Percentiles rank a stretch among this genome's conserved stretches.
Conservation (phyloP, 2,888 invertebrate species). For the Hyposoter dolosus region DNA sequence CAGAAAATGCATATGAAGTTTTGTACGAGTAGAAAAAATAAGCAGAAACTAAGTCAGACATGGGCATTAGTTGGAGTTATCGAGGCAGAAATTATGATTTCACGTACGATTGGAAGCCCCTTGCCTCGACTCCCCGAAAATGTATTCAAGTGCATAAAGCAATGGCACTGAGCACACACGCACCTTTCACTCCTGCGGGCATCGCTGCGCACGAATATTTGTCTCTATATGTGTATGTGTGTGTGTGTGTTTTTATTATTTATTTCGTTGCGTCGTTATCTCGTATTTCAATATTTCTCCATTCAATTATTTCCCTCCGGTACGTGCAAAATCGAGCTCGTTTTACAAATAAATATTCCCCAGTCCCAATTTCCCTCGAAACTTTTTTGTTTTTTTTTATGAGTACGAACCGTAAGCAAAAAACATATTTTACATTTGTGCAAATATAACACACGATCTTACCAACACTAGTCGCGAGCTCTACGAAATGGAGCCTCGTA, state of each 20-base stretch:
- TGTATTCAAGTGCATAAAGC: conserved; percentile 36
- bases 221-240: too few relatives aligned
- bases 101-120: conserved; percentile 53
- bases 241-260: not conserved
- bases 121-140: conserved; percentile 22
- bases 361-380: not conserved
- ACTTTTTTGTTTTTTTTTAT: not conserved
- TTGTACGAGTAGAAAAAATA: not conserved
- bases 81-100: conserved; percentile 58
- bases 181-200: conserved; percentile 60
- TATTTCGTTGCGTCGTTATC: not conserved
- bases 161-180: conserved; percentile 36
- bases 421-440: conserved; percentile 24
- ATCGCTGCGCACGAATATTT: conserved; percentile 1
- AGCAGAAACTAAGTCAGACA: not conserved
- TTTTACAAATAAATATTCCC: conserved; percentile 42
- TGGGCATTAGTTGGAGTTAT: conserved; percentile 32
- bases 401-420: conserved; percentile 3
- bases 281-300: not conserved
- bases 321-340: conserved; percentile 16
- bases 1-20: conserved; percentile 4
- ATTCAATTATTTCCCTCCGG: not conserved
- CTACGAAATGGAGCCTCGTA: conserved; percentile 23
- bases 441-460: not conserved
- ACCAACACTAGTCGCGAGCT: not conserved